Percentiles rank a stretch among this genome's conserved stretches.
Conservation (phyloP, 2,113 vertebrate genomes). For the Atlantisia rogersi region DNA sequence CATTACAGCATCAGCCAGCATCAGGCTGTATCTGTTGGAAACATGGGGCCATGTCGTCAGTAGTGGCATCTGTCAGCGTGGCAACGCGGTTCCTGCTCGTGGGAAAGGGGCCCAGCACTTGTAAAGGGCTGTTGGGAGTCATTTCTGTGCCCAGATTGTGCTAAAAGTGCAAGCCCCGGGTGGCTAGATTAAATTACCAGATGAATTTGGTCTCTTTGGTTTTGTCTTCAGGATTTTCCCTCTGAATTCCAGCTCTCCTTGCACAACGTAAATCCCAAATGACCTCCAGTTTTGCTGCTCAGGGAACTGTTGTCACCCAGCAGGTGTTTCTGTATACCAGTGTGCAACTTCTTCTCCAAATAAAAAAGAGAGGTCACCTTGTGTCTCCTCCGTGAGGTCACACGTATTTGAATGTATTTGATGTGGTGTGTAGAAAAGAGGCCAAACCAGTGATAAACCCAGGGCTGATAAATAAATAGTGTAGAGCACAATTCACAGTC, state of each 20-base stretch:
- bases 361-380: not conserved
- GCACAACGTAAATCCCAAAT: not conserved
- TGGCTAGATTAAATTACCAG: not conserved
- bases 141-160: not conserved
- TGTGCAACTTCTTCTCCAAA: not conserved
- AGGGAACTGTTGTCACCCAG: not conserved
- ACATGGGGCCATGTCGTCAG: not conserved
- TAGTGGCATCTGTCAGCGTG: slow-evolving; percentile 12
- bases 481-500: not conserved
- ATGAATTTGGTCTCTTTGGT: not conserved
- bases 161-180: not conserved
- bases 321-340: not conserved
- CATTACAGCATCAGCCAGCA: not conserved
- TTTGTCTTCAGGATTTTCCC: not conserved
- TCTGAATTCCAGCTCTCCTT: not conserved
- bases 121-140: not conserved
- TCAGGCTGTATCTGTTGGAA: slow-evolving; percentile 27
- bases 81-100: not conserved
- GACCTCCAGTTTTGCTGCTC: not conserved
- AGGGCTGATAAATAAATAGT: not conserved
- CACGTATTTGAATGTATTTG: not conserved
- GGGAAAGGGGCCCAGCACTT: not conserved
- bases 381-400: not conserved
- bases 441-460: not conserved
- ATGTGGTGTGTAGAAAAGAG: not conserved